Evolutionary conservation across 2,888 invertebrate genomes (phyloP).

Genomic region (Brachylomia viminalis): DNA sequence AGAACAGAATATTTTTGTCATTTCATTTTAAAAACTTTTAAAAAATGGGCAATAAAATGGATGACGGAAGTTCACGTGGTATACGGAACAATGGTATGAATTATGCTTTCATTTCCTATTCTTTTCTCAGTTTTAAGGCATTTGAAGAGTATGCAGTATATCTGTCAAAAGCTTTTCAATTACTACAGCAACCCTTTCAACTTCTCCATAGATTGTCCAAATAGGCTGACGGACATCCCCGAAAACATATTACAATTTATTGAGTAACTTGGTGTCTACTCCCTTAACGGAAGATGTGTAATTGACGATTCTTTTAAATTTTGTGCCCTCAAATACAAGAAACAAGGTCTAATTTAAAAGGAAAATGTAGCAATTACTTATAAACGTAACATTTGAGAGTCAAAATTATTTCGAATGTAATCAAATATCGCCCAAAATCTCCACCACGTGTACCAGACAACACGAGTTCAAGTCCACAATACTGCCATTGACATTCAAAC

Average conservation of each 20-base stretch:
- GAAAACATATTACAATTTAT: not conserved
- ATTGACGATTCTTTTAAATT: not conserved
- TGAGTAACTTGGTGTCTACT: not conserved
- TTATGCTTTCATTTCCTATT: not conserved
- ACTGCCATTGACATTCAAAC: conserved; percentile 47
- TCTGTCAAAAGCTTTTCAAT: not conserved
- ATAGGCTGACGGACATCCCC: no score
- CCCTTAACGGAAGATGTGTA: not conserved
- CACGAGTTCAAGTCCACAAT: conserved; percentile 33
- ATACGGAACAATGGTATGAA: not conserved
- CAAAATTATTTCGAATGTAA: not conserved
- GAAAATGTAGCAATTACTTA: not conserved
- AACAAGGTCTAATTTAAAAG: not conserved
- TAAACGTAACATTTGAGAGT: not conserved
- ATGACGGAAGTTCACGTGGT: not conserved
- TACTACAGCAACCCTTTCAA: not conserved
- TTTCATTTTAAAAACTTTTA: not conserved
- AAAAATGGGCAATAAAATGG: no score
- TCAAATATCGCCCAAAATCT: not conserved
- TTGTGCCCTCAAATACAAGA: not conserved
- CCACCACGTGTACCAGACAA: not conserved
- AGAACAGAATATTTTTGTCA: not conserved
- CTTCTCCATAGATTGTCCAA: not conserved
- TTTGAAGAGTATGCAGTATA: no score
- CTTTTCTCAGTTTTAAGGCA: not conserved